Base-by-base conservation (phyloP, 2,888 invertebrate species). In the Drosophila tripunctata region DNA sequence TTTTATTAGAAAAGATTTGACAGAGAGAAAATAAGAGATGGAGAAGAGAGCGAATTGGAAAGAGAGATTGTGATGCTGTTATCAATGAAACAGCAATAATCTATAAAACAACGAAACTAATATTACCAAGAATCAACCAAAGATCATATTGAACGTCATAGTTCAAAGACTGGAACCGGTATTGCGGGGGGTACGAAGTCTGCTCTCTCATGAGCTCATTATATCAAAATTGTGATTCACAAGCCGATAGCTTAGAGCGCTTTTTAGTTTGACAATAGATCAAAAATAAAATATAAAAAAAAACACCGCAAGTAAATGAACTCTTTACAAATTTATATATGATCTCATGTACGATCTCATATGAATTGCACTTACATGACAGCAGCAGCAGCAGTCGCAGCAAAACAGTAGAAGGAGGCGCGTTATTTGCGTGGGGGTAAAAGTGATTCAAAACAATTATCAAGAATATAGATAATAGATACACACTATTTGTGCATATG, bases 391-490 rank as follows among this genome's bases (percentile, higher is more conserved):
- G 50, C 33, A 40, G 5, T 14, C n/a, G n/a, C n/a, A n/a, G n/a
- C n/a, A n/a, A 6, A 30, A 19, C 7, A 19, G 48, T 48, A 21
- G 35, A 10, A 14, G 56, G 35, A 36, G 67, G 44, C 48, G 45
- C 30, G 45, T 43, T 44, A 44, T 31, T 52, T 51, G 66, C 33
- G 75, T 71, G 73, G 51, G 71, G 19, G 48, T 35, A 50, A 54
- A 55, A 60, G 76, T 78, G 78, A 78, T 75, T 78, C 78, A 78
- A 73, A 67, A 60, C 64, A 79, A 76, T 79, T 76, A 68, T 45
- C 43, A 35, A 10, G 48, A 69, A 79, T 52, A 55, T 58, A 36
- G 4, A 55, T 44, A 44, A 27, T 6, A 27, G 8, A 27, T 12
- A n/a, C n/a, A 2, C 27, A 27, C 21, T 38, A 7, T 40, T 33